These are phyloP conservation scores for Mus pahari DNA, from an alignment of 2,113 vertebrate species.

Conservation along the genomic window DNA sequence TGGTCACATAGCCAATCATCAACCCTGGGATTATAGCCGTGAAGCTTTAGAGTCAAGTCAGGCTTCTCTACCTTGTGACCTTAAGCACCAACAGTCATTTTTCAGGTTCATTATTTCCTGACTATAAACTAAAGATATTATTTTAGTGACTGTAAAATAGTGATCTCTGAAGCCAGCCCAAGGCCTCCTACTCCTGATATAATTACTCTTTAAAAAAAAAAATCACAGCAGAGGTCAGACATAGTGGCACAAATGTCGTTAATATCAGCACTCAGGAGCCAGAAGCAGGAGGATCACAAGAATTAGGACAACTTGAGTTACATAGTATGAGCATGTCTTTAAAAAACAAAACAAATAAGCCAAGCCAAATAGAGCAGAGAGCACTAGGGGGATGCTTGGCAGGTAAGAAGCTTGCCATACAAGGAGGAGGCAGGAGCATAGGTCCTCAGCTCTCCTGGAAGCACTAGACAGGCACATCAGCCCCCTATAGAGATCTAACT, in stretches of 20 bases:
- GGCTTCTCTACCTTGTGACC: not conserved
- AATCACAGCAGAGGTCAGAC: not conserved
- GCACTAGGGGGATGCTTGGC: not conserved
- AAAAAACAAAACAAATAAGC: no score
- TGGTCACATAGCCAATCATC: not conserved
- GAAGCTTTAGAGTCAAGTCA: not conserved
- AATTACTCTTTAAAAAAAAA: not conserved
- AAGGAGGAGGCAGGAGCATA: not conserved
- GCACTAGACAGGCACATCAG: not conserved
- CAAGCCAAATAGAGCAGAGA: not conserved
- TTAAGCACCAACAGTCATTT: conserved; percentile 2
- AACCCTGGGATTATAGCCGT: not conserved
- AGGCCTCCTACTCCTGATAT: not conserved
- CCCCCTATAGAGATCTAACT: not conserved
- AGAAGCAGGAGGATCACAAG: not conserved
- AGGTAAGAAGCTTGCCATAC: not conserved
- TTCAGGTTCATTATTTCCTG: conserved; percentile 18
- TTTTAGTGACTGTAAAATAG: conserved; percentile 40
- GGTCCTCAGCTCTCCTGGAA: not conserved
- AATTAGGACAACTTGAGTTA: not conserved
- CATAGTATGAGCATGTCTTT: not conserved
- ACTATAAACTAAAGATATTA: conserved; percentile 48
- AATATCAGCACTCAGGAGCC: not conserved
- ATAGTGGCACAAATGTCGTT: not conserved
- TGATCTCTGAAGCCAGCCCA: not conserved